These are phyloP conservation scores for Phasianus colchicus DNA, from an alignment of 2,113 vertebrate genomes.

Conservation along the genomic window DNA sequence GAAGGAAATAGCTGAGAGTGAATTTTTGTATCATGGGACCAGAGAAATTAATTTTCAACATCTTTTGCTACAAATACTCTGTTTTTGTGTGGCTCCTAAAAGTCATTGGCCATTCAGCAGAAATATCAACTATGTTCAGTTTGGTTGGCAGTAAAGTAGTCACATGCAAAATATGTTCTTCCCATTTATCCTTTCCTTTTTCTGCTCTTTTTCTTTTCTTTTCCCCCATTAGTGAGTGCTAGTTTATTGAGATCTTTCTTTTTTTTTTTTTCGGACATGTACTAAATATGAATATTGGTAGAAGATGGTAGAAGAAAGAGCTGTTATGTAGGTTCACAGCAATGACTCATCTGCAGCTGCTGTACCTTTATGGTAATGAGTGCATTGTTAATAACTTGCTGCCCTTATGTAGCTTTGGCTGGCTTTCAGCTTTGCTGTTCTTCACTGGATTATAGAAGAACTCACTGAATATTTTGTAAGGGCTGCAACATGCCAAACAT, in stretches of 20 bases:
- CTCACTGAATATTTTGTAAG: not conserved
- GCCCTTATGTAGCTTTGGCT: rapidly evolving
- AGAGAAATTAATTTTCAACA: conserved; percentile 43
- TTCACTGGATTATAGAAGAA: not conserved
- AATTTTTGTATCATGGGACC: conserved; percentile 8
- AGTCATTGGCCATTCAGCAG: not conserved
- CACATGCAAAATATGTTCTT: not conserved
- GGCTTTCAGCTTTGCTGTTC: not conserved
- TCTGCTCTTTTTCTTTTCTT: not conserved
- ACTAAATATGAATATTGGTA: not conserved
- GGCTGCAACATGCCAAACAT: not conserved
- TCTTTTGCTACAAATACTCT: not conserved
- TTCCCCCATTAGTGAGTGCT: not conserved
- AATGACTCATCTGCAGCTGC: not conserved
- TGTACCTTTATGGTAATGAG: not conserved
- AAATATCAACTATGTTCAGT: not conserved
- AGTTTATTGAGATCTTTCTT: not conserved
- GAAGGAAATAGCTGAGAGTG: conserved; percentile 32
- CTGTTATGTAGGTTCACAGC: not conserved
- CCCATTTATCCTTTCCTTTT: not conserved
- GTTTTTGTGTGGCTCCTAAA: not conserved
- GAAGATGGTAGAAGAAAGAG: not conserved
- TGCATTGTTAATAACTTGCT: not conserved
- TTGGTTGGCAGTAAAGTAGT: not conserved
- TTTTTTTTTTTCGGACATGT: not conserved